These are phyloP conservation scores for Pithys albifrons DNA, from an alignment of 2,113 vertebrate species.

Conservation along the genomic window DNA sequence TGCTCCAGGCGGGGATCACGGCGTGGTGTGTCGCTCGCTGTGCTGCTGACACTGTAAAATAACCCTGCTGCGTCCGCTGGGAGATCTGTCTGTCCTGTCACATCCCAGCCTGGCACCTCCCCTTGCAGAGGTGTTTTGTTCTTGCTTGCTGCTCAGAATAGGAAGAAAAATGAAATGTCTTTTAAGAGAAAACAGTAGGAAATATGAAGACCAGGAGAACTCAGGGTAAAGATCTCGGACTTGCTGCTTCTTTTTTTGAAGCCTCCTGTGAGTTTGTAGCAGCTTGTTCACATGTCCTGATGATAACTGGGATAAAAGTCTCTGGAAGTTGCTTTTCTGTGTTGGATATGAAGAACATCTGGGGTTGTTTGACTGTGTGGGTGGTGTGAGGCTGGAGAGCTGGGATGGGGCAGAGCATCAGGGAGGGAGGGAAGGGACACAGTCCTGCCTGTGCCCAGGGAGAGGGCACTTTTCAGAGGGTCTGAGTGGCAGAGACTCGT, in stretches of 20 bases:
- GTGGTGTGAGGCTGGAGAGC: neutral
- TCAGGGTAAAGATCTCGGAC: neutral
- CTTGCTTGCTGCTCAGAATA: fast-evolving
- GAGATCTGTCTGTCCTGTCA: fast-evolving
- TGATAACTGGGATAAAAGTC: neutral
- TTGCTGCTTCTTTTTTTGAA: neutral
- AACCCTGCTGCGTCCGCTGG: neutral
- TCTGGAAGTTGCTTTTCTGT: neutral
- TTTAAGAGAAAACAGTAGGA: neutral
- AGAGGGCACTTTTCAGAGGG: neutral
- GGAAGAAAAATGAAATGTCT: neutral
- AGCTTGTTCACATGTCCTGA: fast-evolving
- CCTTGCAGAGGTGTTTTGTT: neutral
- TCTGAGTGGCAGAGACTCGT: fast-evolving
- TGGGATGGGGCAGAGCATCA: fast-evolving
- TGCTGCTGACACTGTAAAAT: neutral
- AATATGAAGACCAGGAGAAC: neutral
- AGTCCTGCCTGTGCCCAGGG: neutral
- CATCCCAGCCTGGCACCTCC: fast-evolving
- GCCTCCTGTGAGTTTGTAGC: neutral
- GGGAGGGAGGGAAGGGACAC: neutral
- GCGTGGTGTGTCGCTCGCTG: fast-evolving
- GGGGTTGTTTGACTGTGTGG: neutral
- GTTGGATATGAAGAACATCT: neutral
- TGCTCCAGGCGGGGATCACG: neutral